phyloP scores from a whole-genome alignment of 2,797 vertebrate species.

The Hozukius guyotensis region DNA sequence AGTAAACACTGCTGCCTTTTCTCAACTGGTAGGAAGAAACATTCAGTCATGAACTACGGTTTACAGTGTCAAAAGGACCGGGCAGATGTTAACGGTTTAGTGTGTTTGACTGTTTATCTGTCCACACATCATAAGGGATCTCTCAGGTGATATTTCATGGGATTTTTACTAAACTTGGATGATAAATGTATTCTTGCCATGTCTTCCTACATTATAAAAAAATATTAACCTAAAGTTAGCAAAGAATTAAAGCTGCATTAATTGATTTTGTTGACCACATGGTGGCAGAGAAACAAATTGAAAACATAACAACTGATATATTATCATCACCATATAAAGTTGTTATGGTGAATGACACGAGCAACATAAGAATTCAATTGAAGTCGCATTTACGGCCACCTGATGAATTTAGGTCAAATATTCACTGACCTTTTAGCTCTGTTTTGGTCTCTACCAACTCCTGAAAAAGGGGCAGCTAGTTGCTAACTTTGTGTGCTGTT shows the following conservation, averaged over 20 bases:
- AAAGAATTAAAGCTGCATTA: neutral
- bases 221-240: neutral
- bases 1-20: constrained; percentile 50
- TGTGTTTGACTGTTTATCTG: neutral
- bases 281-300: neutral
- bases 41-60: neutral
- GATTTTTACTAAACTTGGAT: neutral
- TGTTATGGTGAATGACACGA: too few species aligned
- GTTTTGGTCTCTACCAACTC: neutral
- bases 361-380: neutral
- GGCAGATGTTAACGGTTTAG: neutral
- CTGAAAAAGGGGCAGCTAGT: neutral
- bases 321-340: neutral
- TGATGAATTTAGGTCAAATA: neutral
- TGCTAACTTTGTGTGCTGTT: neutral
- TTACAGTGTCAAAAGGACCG: neutral
- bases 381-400: neutral
- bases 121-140: neutral
- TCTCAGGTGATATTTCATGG: neutral
- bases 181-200: neutral
- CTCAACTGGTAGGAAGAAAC: constrained; percentile 16
- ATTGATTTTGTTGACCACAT: neutral
- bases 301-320: neutral
- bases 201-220: neutral
- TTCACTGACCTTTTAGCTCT: neutral